Base-by-base conservation (phyloP, 1,140 invertebrate species). In the Dryas iulia region DNA sequence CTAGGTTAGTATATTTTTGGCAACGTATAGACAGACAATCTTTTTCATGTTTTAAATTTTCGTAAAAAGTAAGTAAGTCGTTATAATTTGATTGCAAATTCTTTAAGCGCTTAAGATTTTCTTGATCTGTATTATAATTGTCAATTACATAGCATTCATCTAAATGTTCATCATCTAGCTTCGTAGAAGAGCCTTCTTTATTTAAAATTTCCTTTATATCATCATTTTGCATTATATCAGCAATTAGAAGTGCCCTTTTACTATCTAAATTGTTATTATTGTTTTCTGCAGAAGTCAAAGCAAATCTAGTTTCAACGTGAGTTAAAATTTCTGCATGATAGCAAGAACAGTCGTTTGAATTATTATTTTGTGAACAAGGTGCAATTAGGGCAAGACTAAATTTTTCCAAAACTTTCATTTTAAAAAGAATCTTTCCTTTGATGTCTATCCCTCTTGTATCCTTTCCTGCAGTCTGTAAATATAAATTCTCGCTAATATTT, bases 201-300 rank as follows among this genome's bases (percentile, higher is more conserved):
- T 71, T 79, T 0, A 91, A 66, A 23, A 90, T 85, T 79, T 89
- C 84, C 81, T 86, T 88, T 77, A 91, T 87, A 79, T 91, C 89
- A 24, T 86, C 73, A 63, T 84, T 85, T 31, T 87, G 74, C 76
- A 88, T 90, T 26, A 91, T 90, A 62, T 91, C 89, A 18, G 87
- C 87, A n/a, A 87, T 81, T 14, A 91, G 74, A 18, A 84, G 81
- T 0, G 85, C 83, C 77, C 89, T 78, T 79, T 89, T 90, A 58
- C 67, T 80, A 66, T 91, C 87, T 30, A 82, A 35, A 47, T 54
- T 74, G 18, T 67, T 65, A 66, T 68, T 71, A 47, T 69, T 71
- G 7, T 59, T 53, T 64, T 85, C 81, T n/a, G 77, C 25, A 3
- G 82, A 63, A 21, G 79, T 84, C 39, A 84, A 56, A 10, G 82